Evolutionary conservation across 2,113 vertebrate species (phyloP), one percentile per base, ranked within the genome.

Genomic region (Vireo altiloquus): DNA sequence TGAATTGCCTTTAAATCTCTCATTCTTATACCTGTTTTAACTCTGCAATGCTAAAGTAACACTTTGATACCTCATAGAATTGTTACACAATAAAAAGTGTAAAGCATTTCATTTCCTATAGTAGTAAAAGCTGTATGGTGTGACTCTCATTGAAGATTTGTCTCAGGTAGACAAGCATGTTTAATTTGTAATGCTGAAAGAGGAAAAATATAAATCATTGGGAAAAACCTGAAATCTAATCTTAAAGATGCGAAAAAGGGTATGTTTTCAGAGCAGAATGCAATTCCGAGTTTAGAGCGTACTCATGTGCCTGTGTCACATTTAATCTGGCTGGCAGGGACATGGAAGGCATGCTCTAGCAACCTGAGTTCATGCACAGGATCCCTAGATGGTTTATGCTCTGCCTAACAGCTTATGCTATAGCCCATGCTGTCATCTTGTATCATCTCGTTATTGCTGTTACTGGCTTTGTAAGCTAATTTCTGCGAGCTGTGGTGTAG

Each of bases 401-500:
- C 47, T 71, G 59, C 24, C 86, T 91, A 89, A 44, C 64, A 84
- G 68, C 72, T 81, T 84, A 60, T 81, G 80, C 56, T 89, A 2
- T 47, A 81, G 75, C 80, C 80, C n/a, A 1, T 40, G 77, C 82
- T 91, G 75, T 83, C 87, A 20, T 52, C 71, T 77, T 64, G 35
- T 22, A 91, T 81, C 91, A 44, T 75, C 59, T 78, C 74, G 39
- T 74, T 93, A 64, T 79, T 90, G 49, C 61, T 72, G 49, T 85
- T 88, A 88, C 0, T 60, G 28, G 54, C 86, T 90, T 83, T 83
- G 86, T 76, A 90, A 89, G 59, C 82, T 93, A 77, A 94, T 94
- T 90, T 82, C 79, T 93, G 71, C 50, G 57, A 54, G 59, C 54
- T 65, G 4, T 77, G 39, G 68, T 88, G 11, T 35, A 63, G 71